Conservation (phyloP, 2,113 vertebrate species). For the Proteles cristata region DNA sequence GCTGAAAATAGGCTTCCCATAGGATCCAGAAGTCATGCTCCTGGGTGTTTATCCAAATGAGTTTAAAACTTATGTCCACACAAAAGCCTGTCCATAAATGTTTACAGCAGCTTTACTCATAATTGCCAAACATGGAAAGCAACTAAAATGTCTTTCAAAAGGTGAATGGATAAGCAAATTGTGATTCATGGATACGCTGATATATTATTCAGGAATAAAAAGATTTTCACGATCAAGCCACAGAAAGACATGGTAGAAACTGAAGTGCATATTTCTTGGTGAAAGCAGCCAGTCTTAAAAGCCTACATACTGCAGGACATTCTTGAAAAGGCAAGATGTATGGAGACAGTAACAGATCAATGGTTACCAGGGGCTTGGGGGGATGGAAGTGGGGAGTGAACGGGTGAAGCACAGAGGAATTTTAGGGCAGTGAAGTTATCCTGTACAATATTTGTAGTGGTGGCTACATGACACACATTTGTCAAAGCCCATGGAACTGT, state of each 20-base stretch:
- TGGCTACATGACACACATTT: background rate
- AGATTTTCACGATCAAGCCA: background rate
- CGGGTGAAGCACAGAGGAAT: background rate
- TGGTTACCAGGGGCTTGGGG: background rate
- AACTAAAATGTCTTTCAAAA: background rate
- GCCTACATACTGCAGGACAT: background rate
- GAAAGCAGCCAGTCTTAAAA: background rate
- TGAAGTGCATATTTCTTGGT: background rate
- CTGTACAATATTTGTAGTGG: background rate
- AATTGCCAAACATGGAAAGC: background rate
- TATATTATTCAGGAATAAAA: background rate
- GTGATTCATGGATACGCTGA: background rate
- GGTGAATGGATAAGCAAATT: background rate
- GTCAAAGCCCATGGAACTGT: background rate
- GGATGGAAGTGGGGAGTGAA: background rate
- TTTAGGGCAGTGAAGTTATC: background rate
- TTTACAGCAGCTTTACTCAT: background rate
- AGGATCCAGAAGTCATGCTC: background rate
- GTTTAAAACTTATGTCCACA: background rate
- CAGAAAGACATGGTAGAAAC: background rate
- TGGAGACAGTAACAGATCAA: background rate
- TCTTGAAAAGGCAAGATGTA: background rate
- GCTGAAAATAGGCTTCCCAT: background rate
- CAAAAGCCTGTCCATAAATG: background rate
- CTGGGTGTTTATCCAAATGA: background rate